phyloP scores from a whole-genome alignment of 2,113 vertebrate genomes.

The Formicarius rufipectus region DNA sequence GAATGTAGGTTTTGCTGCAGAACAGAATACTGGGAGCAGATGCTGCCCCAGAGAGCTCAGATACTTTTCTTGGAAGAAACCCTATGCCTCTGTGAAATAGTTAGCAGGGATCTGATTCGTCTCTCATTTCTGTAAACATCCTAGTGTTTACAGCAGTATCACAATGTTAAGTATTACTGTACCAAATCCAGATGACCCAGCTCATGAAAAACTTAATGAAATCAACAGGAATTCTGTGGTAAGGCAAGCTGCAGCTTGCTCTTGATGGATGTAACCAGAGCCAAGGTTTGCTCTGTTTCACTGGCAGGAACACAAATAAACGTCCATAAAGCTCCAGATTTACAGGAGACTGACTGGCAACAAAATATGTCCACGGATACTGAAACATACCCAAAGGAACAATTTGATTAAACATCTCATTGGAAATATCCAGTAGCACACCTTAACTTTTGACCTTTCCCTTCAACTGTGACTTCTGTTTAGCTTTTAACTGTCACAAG shows the following conservation, averaged over 20 bases:
- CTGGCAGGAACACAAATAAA: not conserved
- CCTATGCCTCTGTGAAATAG: not conserved
- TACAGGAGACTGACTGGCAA: conserved; percentile 5
- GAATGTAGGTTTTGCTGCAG: not conserved
- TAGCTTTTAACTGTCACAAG: not conserved
- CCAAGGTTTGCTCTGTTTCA: not conserved
- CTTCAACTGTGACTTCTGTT: not conserved
- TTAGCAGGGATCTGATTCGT: not conserved
- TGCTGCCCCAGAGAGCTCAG: not conserved
- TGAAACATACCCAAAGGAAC: not conserved
- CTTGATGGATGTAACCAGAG: conserved; percentile 7
- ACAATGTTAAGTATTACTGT: not conserved
- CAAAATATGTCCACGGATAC: not conserved
- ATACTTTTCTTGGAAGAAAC: conserved; percentile 59
- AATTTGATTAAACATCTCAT: not conserved
- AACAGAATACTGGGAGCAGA: conserved; percentile 20
- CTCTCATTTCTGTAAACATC: conserved; percentile 40
- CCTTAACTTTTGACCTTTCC: not conserved
- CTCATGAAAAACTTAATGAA: not conserved
- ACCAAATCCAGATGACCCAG: conserved; percentile 36
- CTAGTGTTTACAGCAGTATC: conserved; percentile 41
- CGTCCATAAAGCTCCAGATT: not conserved
- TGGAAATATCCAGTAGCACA: not conserved
- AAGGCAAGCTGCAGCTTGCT: conserved; percentile 30
- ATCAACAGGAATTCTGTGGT: not conserved